A percentile compares a stretch with the other conserved stretches of the same genome.
These are phyloP conservation scores for Elysia crispata DNA, from an alignment of 2,888 invertebrate species.

Conservation along the genomic window DNA sequence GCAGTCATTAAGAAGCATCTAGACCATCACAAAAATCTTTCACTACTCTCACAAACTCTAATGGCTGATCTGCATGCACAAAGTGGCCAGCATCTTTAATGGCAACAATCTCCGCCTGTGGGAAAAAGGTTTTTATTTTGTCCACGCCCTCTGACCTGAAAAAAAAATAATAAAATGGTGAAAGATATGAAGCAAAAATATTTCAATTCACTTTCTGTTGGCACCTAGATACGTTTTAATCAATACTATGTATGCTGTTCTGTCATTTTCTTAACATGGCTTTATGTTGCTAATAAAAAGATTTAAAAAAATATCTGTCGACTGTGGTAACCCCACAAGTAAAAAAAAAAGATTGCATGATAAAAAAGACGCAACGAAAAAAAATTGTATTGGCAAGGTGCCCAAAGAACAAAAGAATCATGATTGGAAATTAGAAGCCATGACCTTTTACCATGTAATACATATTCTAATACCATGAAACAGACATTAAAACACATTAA, in stretches of 20 bases:
- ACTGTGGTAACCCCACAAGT: too few relatives aligned
- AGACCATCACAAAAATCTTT: slow-evolving; percentile 54
- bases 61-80: slow-evolving; percentile 94
- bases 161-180: slow-evolving; percentile 44
- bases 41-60: slow-evolving; percentile 83
- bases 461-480: too few relatives aligned
- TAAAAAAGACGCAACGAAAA: background rate
- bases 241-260: too few relatives aligned
- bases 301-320: too few relatives aligned
- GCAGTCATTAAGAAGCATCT: background rate
- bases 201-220: background rate
- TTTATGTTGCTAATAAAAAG: too few relatives aligned
- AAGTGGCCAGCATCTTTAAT: slow-evolving; percentile 93
- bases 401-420: background rate
- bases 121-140: slow-evolving; percentile 85
- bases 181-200: background rate
- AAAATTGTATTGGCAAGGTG: background rate
- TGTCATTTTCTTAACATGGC: too few relatives aligned
- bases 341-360: background rate
- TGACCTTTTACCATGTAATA: too few relatives aligned
- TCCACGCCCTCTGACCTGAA: slow-evolving; percentile 63
- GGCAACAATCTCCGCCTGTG: slow-evolving; percentile 84
- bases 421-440: too few relatives aligned
- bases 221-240: too few relatives aligned
- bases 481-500: too few relatives aligned